Evolutionary conservation across 2,797 vertebrate species (phyloP).

Genomic region (Harpagifer antarcticus): DNA sequence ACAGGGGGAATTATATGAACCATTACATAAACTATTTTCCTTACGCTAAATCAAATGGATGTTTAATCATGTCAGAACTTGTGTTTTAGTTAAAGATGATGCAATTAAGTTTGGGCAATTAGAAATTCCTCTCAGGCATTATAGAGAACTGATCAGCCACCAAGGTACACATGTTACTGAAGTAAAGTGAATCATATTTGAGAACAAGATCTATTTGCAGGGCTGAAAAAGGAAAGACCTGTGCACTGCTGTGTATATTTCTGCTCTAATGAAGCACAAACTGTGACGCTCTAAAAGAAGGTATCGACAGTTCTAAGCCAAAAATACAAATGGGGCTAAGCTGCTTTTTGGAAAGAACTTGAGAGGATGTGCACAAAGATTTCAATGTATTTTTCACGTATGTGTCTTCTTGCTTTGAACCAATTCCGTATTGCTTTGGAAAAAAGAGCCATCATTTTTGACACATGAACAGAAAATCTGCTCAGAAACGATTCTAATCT

Average conservation of each 20-base stretch:
- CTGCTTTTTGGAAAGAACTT: slow-evolving; percentile 2
- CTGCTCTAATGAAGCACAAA: background rate
- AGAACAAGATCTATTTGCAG: slow-evolving; percentile 34
- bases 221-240: slow-evolving; percentile 24
- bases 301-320: slow-evolving; percentile 1
- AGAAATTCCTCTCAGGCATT: slow-evolving; percentile 57
- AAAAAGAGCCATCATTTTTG: slow-evolving; percentile 11
- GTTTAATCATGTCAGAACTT: slow-evolving; percentile 61
- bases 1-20: slow-evolving; percentile 60
- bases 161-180: slow-evolving; percentile 45
- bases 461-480: slow-evolving; percentile 5
- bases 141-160: slow-evolving; percentile 47
- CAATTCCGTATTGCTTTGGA: background rate
- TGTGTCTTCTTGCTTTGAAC: background rate
- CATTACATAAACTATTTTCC: slow-evolving; percentile 57
- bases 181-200: slow-evolving; percentile 44
- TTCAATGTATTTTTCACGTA: background rate
- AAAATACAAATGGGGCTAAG: slow-evolving; percentile 12
- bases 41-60: slow-evolving; percentile 62
- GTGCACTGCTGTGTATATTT: slow-evolving; percentile 19
- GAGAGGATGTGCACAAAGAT: background rate
- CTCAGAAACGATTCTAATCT: background rate
- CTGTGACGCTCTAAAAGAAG: slow-evolving; percentile 3
- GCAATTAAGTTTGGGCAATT: slow-evolving; percentile 66
- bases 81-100: slow-evolving; percentile 56